A percentile compares a stretch with the other conserved stretches of the same genome.
Evolutionary conservation across 1,140 invertebrate species (phyloP).

Genomic region (Bombyx mandarina): DNA sequence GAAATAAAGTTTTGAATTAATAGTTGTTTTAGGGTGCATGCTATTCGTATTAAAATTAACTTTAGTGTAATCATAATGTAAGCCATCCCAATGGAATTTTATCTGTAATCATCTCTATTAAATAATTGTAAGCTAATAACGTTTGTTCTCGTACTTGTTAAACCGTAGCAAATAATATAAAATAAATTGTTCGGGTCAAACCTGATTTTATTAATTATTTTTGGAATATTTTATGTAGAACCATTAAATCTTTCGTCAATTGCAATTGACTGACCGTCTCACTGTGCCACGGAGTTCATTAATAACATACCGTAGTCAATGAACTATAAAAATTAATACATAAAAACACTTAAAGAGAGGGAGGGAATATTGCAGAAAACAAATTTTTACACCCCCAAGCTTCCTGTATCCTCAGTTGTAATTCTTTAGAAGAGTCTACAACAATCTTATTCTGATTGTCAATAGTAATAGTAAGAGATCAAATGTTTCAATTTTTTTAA

Average conservation of each 20-base stretch:
- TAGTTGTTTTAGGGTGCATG: too few relatives aligned
- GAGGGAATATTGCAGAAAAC: not conserved
- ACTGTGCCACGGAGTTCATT: not conserved
- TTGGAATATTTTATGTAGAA: not conserved
- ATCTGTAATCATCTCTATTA: not conserved
- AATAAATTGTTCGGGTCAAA: too few relatives aligned
- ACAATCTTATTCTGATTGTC: not conserved
- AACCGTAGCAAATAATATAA: not conserved
- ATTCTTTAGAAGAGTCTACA: not conserved
- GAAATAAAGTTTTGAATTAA: too few relatives aligned
- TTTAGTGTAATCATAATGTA: not conserved
- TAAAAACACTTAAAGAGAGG: not conserved
- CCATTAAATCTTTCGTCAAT: slow-evolving; percentile 2
- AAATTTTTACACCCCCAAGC: not conserved
- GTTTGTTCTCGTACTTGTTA: not conserved
- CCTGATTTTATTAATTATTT: not conserved
- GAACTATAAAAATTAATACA: not conserved
- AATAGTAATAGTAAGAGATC: not conserved
- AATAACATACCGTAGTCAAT: not conserved
- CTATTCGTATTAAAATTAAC: too few relatives aligned
- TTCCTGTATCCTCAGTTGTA: not conserved
- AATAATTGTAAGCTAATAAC: not conserved
- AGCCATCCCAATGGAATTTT: not conserved
- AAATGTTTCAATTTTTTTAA: too few relatives aligned
- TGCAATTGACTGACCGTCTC: slow-evolving; percentile 1